phyloP scores from a whole-genome alignment of 1,140 invertebrate species.

The Musca domestica region DNA sequence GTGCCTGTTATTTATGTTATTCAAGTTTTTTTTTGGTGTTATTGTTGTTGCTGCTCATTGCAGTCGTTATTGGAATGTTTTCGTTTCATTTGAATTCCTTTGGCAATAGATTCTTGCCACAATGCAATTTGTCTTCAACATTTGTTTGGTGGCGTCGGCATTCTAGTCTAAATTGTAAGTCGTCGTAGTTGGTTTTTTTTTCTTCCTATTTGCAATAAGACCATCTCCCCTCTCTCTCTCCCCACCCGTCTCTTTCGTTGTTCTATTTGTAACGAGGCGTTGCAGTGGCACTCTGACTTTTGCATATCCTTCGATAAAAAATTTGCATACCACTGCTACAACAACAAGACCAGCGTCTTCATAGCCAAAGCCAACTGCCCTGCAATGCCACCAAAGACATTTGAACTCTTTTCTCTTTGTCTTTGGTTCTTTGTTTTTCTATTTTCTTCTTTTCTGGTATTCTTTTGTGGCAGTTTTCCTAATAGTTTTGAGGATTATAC shows the following conservation, averaged over 20 bases:
- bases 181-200: slow-evolving; percentile 8
- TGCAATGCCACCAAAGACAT: background rate
- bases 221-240: background rate
- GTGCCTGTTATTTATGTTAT: background rate
- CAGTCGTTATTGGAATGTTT: slow-evolving; percentile 21
- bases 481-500: slow-evolving; percentile 20
- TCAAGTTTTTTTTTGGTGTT: slow-evolving; percentile 1
- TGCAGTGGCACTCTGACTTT: slow-evolving; percentile 18
- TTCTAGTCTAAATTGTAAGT: background rate
- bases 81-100: slow-evolving; percentile 29
- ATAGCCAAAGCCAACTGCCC: too few relatives aligned
- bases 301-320: background rate
- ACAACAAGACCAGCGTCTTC: too few relatives aligned
- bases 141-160: slow-evolving; percentile 13
- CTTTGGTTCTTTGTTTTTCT: too few relatives aligned
- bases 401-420: background rate
- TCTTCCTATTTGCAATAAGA: background rate
- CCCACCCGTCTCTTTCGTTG: too few relatives aligned
- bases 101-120: slow-evolving; percentile 41
- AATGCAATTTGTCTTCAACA: slow-evolving; percentile 50
- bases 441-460: too few relatives aligned
- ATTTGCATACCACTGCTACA: background rate
- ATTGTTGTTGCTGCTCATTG: background rate
- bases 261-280: too few relatives aligned
- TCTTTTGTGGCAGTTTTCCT: slow-evolving; percentile 3